phyloP scores from a whole-genome alignment of 35 echinoderm and acorn worm species.

The Stichopus chloronotus region DNA sequence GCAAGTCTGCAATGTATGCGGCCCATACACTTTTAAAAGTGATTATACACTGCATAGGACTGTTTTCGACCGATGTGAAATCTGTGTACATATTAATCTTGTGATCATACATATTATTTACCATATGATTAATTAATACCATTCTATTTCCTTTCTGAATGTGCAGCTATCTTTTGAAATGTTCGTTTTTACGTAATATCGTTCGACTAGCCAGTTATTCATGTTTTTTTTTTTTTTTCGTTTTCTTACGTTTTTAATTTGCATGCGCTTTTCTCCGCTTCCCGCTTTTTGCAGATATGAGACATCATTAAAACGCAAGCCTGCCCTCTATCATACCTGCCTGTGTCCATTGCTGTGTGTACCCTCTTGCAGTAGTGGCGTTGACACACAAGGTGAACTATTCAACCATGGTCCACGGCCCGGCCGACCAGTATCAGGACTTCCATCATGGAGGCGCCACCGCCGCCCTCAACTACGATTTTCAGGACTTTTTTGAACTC shows the following conservation, averaged over 20 bases:
- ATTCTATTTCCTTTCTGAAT: slow-evolving; percentile 27
- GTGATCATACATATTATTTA: too few relatives aligned
- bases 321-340: slow-evolving; percentile 46
- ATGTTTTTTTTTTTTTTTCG: slow-evolving; percentile 15
- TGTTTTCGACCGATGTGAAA: too few relatives aligned
- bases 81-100: too few relatives aligned
- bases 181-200: not conserved
- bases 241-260: slow-evolving; percentile 42
- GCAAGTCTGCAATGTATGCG: too few relatives aligned
- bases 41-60: too few relatives aligned
- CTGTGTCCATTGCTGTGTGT: slow-evolving; percentile 18
- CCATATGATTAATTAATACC: not conserved
- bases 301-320: slow-evolving; percentile 18
- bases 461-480: slow-evolving; percentile 35
- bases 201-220: slow-evolving; percentile 7
- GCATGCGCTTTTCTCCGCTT: slow-evolving; percentile 57
- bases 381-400: slow-evolving; percentile 3
- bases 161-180: not conserved
- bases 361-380: slow-evolving; percentile 10
- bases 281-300: slow-evolving; percentile 23
- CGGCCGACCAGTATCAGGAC: slow-evolving; percentile 24
- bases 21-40: too few relatives aligned
- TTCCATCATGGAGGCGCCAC: slow-evolving; percentile 18
- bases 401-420: slow-evolving; percentile 32
- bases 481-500: slow-evolving; percentile 30